Percentiles rank a stretch among this genome's conserved stretches.
phyloP scores from a whole-genome alignment of 1,140 invertebrate species.

The Arion vulgaris region DNA sequence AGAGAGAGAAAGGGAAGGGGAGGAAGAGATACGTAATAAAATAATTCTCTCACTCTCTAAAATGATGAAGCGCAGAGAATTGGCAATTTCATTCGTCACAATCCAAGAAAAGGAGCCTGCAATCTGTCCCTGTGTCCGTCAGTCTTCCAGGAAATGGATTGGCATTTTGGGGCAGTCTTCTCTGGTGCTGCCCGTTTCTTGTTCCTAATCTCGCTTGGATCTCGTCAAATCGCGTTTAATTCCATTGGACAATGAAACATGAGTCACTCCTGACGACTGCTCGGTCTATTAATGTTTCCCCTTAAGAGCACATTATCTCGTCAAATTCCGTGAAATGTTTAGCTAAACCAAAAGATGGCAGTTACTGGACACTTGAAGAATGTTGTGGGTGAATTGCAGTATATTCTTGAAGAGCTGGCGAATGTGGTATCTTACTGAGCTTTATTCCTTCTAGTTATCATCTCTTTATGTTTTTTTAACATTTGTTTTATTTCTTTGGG shows the following conservation, averaged over 20 bases:
- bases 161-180: not conserved
- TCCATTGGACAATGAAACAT: slow-evolving; percentile 25
- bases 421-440: too few relatives aligned
- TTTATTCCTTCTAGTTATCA: too few relatives aligned
- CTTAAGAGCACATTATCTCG: not conserved
- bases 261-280: not conserved
- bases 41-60: not conserved
- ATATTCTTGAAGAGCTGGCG: too few relatives aligned
- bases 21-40: not conserved
- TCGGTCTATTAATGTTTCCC: not conserved
- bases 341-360: not conserved
- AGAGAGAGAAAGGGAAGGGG: slow-evolving; percentile 24
- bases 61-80: not conserved
- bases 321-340: not conserved
- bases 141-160: not conserved
- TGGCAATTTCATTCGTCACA: not conserved
- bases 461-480: too few relatives aligned
- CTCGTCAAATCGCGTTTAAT: slow-evolving; percentile 30
- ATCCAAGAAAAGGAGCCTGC: not conserved
- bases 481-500: too few relatives aligned
- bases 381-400: too few relatives aligned
- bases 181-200: slow-evolving; percentile 2
- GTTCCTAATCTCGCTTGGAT: not conserved
- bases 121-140: slow-evolving; percentile 11
- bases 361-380: too few relatives aligned